Percentiles rank a stretch among this genome's conserved stretches.
Conservation (phyloP, 2,113 vertebrate species). For the Hypanus sabinus region DNA sequence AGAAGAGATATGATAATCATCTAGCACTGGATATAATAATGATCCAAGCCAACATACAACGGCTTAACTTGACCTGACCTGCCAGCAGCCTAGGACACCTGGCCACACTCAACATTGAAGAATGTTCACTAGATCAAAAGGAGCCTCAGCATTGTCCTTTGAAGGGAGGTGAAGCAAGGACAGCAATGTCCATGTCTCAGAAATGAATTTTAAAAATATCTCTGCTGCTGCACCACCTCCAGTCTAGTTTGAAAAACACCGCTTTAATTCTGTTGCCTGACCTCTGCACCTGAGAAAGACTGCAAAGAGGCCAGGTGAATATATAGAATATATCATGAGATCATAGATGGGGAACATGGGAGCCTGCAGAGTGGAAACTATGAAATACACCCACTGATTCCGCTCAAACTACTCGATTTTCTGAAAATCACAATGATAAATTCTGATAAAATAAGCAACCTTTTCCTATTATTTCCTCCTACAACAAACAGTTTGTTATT, state of each 20-base stretch:
- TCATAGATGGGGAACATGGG: background rate
- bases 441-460: background rate
- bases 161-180: too few relatives aligned
- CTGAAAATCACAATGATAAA: background rate
- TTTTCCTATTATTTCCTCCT: background rate
- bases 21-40: too few relatives aligned
- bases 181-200: too few relatives aligned
- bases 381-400: background rate
- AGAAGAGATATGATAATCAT: too few relatives aligned
- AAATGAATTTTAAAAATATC: too few relatives aligned
- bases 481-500: background rate
- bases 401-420: background rate
- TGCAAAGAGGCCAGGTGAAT: background rate
- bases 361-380: background rate
- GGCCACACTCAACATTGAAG: too few relatives aligned
- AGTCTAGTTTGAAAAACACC: background rate
- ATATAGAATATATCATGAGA: background rate
- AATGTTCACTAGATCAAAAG: too few relatives aligned
- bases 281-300: background rate
- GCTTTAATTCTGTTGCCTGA: background rate
- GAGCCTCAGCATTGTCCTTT: too few relatives aligned
- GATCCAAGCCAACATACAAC: too few relatives aligned
- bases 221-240: background rate
- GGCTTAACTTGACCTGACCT: too few relatives aligned
- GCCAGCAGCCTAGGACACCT: too few relatives aligned